Evolutionary conservation across 1,140 invertebrate genomes (phyloP), one percentile per base, ranked within the genome.

Genomic region (Geopemphigus sp.): DNA sequence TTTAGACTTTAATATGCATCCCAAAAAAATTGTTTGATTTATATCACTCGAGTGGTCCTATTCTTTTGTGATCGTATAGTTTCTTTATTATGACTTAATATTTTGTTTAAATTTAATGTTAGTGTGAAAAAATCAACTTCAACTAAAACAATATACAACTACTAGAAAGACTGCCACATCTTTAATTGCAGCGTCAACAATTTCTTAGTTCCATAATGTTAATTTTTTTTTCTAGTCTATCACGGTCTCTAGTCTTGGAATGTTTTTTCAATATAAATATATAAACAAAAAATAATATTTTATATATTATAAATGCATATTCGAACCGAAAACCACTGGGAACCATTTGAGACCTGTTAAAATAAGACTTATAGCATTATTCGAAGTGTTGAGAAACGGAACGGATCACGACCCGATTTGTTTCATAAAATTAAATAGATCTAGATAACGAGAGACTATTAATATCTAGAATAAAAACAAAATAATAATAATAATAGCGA

Each of bases 201-300:
- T 59, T 74, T 74, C 72, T 50, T 78, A 63, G 74, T 61, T 61
- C 56, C 57, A 78, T n/a, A 56, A 61, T 78, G 74, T 61, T 63
- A 78, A 78, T 22, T 45, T 78, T 78, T 78, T 50, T 78, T 78
- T 78, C 74, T 78, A 78, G 74, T 78, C 74, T 78, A 78, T 61
- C 74, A 61, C 74, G 74, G 74, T 78, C 74, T 78, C 74, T 78
- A 78, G 74, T 78, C 74, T 78, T 78, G 74, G 57, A 78, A 78
- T 50, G 72, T 56, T 57, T 78, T 72, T 78, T 78, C 56, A 61
- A 74, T 56, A 32, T 11, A 54, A 56, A 70, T 24, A 50, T n/a
- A 70, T 17, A 39, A 39, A 8, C 12, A 50, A 50, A 50, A 14
- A 50, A 12, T 50, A 72, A 72, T 54, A 54, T 5, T 45, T 54